Evolutionary conservation across 1,140 invertebrate genomes (phyloP), one percentile per base, ranked within the genome.

Genomic region (Andrena cerasifolii): DNA sequence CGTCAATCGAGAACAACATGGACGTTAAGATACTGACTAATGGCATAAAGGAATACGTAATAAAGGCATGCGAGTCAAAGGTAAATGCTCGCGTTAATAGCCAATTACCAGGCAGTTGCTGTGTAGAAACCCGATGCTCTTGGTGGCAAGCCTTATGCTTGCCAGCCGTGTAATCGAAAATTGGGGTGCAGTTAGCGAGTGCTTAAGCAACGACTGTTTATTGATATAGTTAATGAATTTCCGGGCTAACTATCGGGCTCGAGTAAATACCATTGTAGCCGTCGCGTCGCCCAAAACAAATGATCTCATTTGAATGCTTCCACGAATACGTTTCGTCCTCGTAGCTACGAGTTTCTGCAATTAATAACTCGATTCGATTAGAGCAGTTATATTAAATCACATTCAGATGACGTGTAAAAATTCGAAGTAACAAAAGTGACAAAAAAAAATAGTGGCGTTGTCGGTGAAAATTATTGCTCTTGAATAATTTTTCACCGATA

Each of bases 201-300:
- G 31, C 65, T 68, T 54, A 68, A 54, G 49, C 49, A 68, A 68
- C 65, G 54, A 68, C 65, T 68, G 65, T 68, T 68, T 68, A 54
- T 68, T 68, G 65, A 68, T 68, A 68, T 26, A 68, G 65, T 68
- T 68, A 68, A 68, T 68, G 65, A 68, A 68, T 68, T 68, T 68
- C 65, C 8, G 47, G 14, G 31, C 33, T 54, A 68, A 36, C 31
- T 54, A 51, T 36, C 53, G 24, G 7, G 7, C 5, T 21, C 6
- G 3, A 10, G 31, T 3, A 54, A 54, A 68, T 33, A 54, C 16
- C 5, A 14, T 10, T 53, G 14, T 33, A 36, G 12, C 24, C 16
- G 5, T 36, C 14, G 3, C 12, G 26, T 62, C 2, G 2, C 10
- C 2, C 4, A 0, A 36, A 67, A 33, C 33, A 18, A 49, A 65